Base-by-base conservation (phyloP, 2,797 vertebrate genomes). In the Helicolenus hilgendorfi region DNA sequence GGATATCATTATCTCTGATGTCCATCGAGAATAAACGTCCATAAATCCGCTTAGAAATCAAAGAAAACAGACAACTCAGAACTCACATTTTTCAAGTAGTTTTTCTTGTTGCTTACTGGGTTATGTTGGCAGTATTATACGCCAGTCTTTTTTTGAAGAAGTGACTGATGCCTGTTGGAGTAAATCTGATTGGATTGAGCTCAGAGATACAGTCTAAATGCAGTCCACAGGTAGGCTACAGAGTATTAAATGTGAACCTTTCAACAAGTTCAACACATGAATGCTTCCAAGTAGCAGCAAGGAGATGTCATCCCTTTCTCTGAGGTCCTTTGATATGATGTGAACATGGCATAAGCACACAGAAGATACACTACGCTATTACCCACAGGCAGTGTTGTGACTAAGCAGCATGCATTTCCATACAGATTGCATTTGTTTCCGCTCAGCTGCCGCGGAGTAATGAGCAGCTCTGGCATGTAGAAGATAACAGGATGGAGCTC, bases 381-480 rank as follows among this genome's bases (percentile, higher is more conserved):
- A 78, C 70, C 71, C 75, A 15, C 79, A 83, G 76, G 78, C 78
- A n/a, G 53, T 75, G 88, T 74, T 89, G 88, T 82, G 84, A 89
- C 86, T 75, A 85, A 91, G 75, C 80, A 35, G 41, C 80, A 4
- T 70, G 77, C 84, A 94, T 94, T 94, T 94, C 85, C 92, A 94
- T 94, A 92, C 89, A 94, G 84, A 95, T 93, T 91, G 88, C 89
- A 87, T 94, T 92, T 91, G 87, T 94, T 92, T 94, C 87, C 64
- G 78, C 92, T 95, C 88, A 86, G 83, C 79, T 82, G 86, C 80
- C 10, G 8, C 68, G 1, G 73, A 91, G 83, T 91, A 94, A 95
- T 91, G 88, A 94, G 85, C 72, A 75, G 70, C 85, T 89, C 70
- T n/a, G 31, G 63, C 79, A 35, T 67, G 67, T 64, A 5, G 72